phyloP scores from a whole-genome alignment of 1,140 invertebrate species.

The Medauroidea extradentata region DNA sequence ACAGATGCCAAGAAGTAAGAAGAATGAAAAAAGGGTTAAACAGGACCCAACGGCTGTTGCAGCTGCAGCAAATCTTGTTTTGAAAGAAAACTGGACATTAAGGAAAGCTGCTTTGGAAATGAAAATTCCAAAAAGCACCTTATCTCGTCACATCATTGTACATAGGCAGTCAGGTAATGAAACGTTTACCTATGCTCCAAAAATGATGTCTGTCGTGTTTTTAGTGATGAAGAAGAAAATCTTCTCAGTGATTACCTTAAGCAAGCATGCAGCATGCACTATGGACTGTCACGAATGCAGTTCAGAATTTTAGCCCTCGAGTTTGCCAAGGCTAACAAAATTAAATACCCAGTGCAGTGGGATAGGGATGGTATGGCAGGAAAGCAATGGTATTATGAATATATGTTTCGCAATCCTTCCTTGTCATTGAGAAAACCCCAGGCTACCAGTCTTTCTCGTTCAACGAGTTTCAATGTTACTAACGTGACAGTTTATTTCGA shows the following conservation, averaged over 20 bases:
- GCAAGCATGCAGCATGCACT: background rate
- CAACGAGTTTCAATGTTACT: background rate
- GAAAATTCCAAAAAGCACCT: no score
- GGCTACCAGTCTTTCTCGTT: slow-evolving; percentile 14
- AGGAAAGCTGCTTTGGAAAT: no score
- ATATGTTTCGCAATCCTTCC: slow-evolving; percentile 38
- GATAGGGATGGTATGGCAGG: slow-evolving; percentile 26
- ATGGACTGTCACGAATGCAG: background rate
- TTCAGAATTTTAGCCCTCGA: slow-evolving; percentile 15
- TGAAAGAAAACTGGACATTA: no score
- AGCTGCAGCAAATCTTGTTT: no score
- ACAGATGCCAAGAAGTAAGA: no score
- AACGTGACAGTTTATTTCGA: background rate
- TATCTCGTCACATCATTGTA: no score
- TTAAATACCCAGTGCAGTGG: slow-evolving; percentile 17
- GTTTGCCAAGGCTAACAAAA: slow-evolving; percentile 12
- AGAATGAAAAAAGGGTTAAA: no score
- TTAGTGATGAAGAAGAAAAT: background rate
- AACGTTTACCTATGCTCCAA: no score
- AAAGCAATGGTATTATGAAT: slow-evolving; percentile 39
- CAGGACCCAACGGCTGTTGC: no score
- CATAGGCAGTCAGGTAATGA: no score
- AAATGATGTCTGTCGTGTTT: background rate
- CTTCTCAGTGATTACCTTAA: background rate
- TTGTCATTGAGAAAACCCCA: slow-evolving; percentile 41